These are phyloP conservation scores for Xylota segnis DNA, from an alignment of 2,888 invertebrate species.

Conservation along the genomic window DNA sequence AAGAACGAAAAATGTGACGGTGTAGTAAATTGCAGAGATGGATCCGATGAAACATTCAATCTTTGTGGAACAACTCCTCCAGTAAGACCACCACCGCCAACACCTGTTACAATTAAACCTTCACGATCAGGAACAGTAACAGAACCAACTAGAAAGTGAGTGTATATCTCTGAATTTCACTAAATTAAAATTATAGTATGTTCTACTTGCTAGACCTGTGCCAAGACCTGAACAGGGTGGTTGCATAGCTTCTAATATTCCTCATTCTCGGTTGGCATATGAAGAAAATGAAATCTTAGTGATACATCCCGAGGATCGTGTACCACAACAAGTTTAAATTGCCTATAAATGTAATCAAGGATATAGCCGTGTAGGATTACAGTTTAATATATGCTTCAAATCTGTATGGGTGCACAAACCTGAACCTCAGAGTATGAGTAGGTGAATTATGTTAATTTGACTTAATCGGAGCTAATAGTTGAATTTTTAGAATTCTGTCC, in stretches of 20 bases:
- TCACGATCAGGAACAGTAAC: neutral
- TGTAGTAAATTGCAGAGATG: conserved; percentile 78
- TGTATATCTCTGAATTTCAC: neutral
- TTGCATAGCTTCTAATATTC: conserved; percentile 38
- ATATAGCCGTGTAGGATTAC: conserved; percentile 25
- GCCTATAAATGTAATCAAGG: conserved; percentile 24
- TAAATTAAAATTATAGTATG: neutral
- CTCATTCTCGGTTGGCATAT: conserved; percentile 16
- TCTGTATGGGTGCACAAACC: conserved; percentile 3
- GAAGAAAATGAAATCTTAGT: neutral
- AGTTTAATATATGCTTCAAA: conserved; percentile 37
- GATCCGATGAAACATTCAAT: conserved; percentile 78
- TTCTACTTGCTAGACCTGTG: neutral
- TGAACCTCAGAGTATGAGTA: conserved; percentile 38
- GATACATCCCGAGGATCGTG: conserved; percentile 2
- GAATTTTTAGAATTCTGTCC: conserved; percentile 50
- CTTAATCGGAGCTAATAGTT: neutral
- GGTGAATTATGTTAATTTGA: neutral
- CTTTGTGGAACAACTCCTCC: conserved; percentile 69
- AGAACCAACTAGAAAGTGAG: neutral
- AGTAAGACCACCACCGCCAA: neutral
- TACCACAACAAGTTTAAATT: conserved; percentile 21
- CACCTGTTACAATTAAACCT: neutral
- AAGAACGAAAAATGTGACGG: conserved; percentile 78
- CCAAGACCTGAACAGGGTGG: neutral